Base-by-base conservation (phyloP, 2,888 invertebrate genomes). In the Gymnosoma rotundatum region DNA sequence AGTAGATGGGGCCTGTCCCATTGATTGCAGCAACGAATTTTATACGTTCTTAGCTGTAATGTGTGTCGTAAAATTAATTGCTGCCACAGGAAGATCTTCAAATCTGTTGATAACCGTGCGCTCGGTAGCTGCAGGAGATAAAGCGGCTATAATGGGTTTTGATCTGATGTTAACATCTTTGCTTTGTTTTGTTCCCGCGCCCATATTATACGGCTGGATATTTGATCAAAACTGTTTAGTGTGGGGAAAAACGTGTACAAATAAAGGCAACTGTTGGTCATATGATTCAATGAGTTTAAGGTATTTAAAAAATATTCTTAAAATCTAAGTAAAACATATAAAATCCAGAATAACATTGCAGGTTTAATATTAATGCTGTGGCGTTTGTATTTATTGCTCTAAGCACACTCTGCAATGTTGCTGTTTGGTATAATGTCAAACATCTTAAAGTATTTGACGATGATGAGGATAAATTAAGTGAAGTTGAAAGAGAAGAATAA, bases 131-230 rank as follows among this genome's bases (percentile, higher is more conserved):
- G 95, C 95, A 87, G 94, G 94, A 89, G 95, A 96, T 89, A 95
- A 95, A 90, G 93, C 95, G 0, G 94, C 95, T 0, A 94, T 95
- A 1, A 95, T 96, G 93, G 96, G 95, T 38, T 94, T 95, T 79
- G 94, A 94, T 42, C 92, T 95, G 86, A 95, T 94, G 90, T 92
- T 95, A 86, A 94, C 95, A 93, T 95, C 95, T 83, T 92, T 95
- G 67, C 94, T 95, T 86, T 95, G 95, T 18, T 95, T 96, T 88
- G 95, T 96, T 86, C 96, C 96, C 0, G 95, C 95, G 54, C 96
- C 96, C 0, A 95, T 96, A 86, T 93, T 96, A 75, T 96, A 95
- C 88, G 96, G 96, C 66, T 94, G 94, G 88, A 94, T 96, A 81
- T 93, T 96, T 87, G 92, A 92, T 87, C 88, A 88, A 61, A 94